Percentiles rank a stretch among this genome's conserved stretches.
Conservation (phyloP, 2,113 vertebrate species). For the Xenopus borealis region DNA sequence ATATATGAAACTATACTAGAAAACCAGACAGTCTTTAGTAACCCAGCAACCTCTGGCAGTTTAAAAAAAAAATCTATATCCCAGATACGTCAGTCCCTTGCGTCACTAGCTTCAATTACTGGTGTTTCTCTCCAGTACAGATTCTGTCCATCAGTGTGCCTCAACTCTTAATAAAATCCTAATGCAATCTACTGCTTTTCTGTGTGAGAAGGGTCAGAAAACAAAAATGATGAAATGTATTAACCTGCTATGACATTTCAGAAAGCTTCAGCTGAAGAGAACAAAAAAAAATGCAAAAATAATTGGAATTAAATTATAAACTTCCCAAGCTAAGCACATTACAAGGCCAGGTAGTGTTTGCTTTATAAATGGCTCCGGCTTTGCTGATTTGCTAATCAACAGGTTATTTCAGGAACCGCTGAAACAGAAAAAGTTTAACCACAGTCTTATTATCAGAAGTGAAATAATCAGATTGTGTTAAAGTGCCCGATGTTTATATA, state of each 20-base stretch:
- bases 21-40: too few relatives aligned
- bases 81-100: too few relatives aligned
- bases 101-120: background rate
- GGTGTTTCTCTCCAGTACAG: background rate
- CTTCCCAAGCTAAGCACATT: constrained; percentile 43
- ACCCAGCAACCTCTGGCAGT: too few relatives aligned
- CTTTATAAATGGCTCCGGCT: constrained; percentile 26
- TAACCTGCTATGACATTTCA: background rate
- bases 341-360: constrained; percentile 55
- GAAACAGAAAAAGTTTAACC: constrained; percentile 47
- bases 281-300: background rate
- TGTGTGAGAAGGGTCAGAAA: background rate
- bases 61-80: too few relatives aligned
- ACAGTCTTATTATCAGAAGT: constrained; percentile 63
- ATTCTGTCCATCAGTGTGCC: background rate
- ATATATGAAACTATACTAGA: too few relatives aligned
- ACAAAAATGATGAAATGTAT: background rate
- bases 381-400: constrained; percentile 46
- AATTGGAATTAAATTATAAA: constrained; percentile 44
- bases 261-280: background rate
- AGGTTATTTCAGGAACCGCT: constrained; percentile 40
- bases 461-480: constrained; percentile 63
- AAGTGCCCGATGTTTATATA: constrained; percentile 67
- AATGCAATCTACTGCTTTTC: background rate
- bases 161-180: background rate